Base-by-base conservation (phyloP, 2,888 invertebrate species). In the Drosophila greeni region DNA sequence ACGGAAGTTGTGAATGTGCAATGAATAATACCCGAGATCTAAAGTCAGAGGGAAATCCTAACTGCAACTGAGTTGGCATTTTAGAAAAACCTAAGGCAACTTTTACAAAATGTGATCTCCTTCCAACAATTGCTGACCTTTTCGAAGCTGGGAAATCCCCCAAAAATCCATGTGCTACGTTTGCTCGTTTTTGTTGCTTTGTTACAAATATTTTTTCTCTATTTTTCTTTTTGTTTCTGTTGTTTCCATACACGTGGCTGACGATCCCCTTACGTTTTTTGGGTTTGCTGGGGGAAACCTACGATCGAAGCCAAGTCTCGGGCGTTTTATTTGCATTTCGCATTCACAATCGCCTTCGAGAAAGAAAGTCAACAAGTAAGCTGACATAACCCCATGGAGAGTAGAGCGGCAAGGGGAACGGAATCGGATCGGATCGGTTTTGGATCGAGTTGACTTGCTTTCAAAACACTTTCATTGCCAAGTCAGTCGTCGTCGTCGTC, bases 311-410 rank as follows among this genome's bases (percentile, higher is more conserved):
- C 40, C 33, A 31, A 34, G 45, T 45, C 57, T n/a, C n/a, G n/a
- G n/a, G n/a, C 40, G 48, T 40, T 58, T 55, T 62, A 76, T 77
- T 77, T 79, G 77, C 80, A 77, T 77, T 72, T 74, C 58, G 70
- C 58, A 66, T 66, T 66, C 65, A 58, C 36, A 24, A 42, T 49
- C 34, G 61, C 54, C 54, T 65, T 72, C 48, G 66, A 47, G 45
- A 80, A 79, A 80, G 79, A 80, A 80, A 80, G 79, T 81, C 79
- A 80, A 76, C 74, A 76, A 81, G 26, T 51, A 34, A 40, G 69
- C 72, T 79, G 79, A 79, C 79, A 81, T 80, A 80, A 81, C 79
- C 24, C 24, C n/a, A n/a, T n/a, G n/a, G n/a, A n/a, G 49, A 11
- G 55, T n/a, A 33, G 24, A 31, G 26, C n/a, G 39, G 54, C 31